Evolutionary conservation across 2,888 invertebrate species (phyloP), one percentile per base, ranked within the genome.

Genomic region (Druceiella hillmani): DNA sequence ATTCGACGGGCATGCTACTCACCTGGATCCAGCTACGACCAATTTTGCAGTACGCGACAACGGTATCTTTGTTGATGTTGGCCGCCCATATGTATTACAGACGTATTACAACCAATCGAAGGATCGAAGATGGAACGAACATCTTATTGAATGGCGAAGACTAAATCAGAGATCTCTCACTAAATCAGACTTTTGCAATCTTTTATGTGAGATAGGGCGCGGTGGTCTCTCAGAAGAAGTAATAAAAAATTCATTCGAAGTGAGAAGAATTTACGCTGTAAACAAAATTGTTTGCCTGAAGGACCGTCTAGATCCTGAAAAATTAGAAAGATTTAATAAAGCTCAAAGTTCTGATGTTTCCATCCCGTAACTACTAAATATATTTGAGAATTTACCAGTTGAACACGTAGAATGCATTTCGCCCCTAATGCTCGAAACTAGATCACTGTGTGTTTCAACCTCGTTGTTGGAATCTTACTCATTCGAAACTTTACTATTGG

Each of bases 81-180:
- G n/a, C n/a, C n/a, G n/a, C n/a, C n/a, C n/a, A n/a, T n/a, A n/a
- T n/a, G n/a, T n/a, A n/a, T n/a, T n/a, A n/a, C n/a, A n/a, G n/a
- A n/a, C n/a, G n/a, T n/a, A n/a, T n/a, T n/a, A n/a, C n/a, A n/a
- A n/a, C n/a, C n/a, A n/a, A n/a, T n/a, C n/a, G n/a, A n/a, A n/a
- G n/a, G n/a, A n/a, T n/a, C n/a, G n/a, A n/a, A n/a, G n/a, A n/a
- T n/a, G n/a, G n/a, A n/a, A n/a, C n/a, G n/a, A n/a, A n/a, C n/a
- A n/a, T n/a, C 33, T 38, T 29, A 38, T 38, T 15, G 28, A 33
- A 22, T 38, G 33, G 35, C 39, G 35, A 35, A 40, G 34, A 40
- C 35, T 40, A 13, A 34, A 40, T 31, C 35, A 35, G 32, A 35
- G 34, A 17, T 7, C 31, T 26, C 35, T 40, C 25, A 34, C 30